Base-by-base conservation (phyloP, 2,888 invertebrate species). In the Ctenicera cuprea region DNA sequence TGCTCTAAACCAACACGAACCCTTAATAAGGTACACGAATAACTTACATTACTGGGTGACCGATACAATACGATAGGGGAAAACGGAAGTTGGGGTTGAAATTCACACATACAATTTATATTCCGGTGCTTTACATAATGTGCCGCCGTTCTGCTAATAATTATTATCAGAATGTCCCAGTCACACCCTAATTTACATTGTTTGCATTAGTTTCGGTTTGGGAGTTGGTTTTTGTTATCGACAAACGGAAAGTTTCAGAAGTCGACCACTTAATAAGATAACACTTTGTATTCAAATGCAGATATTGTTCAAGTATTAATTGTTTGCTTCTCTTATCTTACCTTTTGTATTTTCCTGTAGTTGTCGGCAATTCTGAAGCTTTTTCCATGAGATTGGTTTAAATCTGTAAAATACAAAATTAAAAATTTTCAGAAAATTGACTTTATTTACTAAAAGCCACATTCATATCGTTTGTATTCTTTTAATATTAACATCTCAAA, bases 161-260 rank as follows among this genome's bases (percentile, higher is more conserved):
- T n/a, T n/a, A n/a, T n/a, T n/a, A 14, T 22, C 30, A 38, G 4
- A 59, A 38, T 37, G 59, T 37, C 59, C 11, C 59, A 38, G 59
- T 54, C 54, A 54, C 54, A 30, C 54, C 59, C 59, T 59, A 59
- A 59, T 59, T 59, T 59, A 22, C 59, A 59, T 38, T 59, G 59
- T 59, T 59, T 30, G 59, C 59, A 20, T 59, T 59, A 18, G 59
- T 59, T 59, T 38, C 33, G 57, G 30, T 33, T 57, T n/a, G 37
- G 57, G 33, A 16, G 57, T 18, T 37, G 59, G 37, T 38, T 30
- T n/a, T 57, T 38, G 18, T 59, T 18, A 37, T 20, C 18, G 59
- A 18, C n/a, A 22, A 38, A 59, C 33, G 38, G 59, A 59, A 59
- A 59, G 20, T 38, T 38, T 59, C 20, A 38, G 41, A n/a, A 30